These are phyloP conservation scores for Corynorhinus townsendii DNA, from an alignment of 2,113 vertebrate species.

Conservation along the genomic window DNA sequence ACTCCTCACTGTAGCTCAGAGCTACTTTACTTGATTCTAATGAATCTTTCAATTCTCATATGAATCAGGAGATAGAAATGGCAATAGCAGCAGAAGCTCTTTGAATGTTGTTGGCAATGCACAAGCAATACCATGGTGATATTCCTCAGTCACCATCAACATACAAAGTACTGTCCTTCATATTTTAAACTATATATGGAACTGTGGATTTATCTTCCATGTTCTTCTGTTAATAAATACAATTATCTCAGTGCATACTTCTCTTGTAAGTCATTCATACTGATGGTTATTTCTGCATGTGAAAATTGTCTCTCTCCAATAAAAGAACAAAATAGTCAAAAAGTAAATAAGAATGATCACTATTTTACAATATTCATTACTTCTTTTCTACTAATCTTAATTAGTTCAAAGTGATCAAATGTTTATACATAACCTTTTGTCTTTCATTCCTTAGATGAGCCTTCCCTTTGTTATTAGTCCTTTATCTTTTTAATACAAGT, in stretches of 20 bases:
- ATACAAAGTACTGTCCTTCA: background rate
- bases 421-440: background rate
- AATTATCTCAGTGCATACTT: background rate
- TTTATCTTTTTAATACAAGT: background rate
- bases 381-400: background rate
- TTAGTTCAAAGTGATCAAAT: background rate
- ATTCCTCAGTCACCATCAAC: background rate
- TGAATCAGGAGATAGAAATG: background rate
- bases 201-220: background rate
- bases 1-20: background rate
- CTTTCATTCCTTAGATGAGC: background rate
- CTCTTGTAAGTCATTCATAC: background rate
- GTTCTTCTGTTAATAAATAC: background rate
- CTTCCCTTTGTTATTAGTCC: background rate
- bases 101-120: background rate
- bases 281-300: background rate
- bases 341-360: background rate
- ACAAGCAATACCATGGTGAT: background rate
- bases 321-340: background rate
- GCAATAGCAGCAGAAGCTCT: background rate
- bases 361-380: background rate
- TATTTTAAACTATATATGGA: background rate
- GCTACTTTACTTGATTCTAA: background rate
- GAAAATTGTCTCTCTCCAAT: background rate
- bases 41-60: background rate